Evolutionary conservation across 2,797 vertebrate genomes (phyloP).

Genomic region (Eospalax fontanierii): DNA sequence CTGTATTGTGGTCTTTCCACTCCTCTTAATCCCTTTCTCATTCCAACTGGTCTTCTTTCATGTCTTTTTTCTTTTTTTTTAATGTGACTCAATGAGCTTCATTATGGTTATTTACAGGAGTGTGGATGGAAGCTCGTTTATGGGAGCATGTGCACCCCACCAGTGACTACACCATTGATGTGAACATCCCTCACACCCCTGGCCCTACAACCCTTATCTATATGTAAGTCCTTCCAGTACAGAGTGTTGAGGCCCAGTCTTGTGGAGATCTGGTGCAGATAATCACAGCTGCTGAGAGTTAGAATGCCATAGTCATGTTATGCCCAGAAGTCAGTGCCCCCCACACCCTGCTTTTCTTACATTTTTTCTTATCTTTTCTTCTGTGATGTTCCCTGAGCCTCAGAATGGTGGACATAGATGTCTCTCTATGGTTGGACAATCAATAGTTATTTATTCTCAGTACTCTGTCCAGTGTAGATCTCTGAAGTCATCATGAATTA

Average conservation of each 20-base stretch:
- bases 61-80: not conserved
- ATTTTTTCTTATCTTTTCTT: not conserved
- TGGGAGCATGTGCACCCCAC: not conserved
- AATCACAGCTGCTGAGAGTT: not conserved
- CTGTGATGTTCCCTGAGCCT: not conserved
- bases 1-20: not conserved
- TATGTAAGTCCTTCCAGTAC: not conserved
- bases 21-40: too few species aligned
- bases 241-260: not conserved
- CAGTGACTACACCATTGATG: too few species aligned
- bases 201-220: not conserved
- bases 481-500: not conserved
- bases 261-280: not conserved
- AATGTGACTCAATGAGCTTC: not conserved
- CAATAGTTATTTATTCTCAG: not conserved
- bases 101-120: not conserved
- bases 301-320: too few species aligned
- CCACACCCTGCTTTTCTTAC: not conserved
- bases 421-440: too few species aligned
- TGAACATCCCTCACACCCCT: not conserved
- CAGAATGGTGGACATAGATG: not conserved
- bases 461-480: not conserved
- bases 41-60: not conserved
- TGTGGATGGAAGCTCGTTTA: not conserved
- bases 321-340: too few species aligned